Evolutionary conservation across 53 echinoderm and acorn worm species (phyloP).

Genomic region (Echinometra lucunter): DNA sequence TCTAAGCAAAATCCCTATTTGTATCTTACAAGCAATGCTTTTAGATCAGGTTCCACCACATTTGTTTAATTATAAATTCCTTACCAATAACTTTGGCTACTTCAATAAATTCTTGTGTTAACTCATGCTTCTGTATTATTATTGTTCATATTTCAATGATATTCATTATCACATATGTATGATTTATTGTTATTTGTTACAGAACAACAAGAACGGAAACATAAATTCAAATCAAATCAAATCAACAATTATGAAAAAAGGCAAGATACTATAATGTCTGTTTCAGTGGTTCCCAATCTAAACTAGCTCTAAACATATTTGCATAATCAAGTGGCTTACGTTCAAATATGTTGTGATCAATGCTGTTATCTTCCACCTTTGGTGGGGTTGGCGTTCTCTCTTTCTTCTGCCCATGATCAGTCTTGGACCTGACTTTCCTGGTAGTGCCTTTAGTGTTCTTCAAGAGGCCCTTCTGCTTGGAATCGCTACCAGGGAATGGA

Average conservation of each 20-base stretch:
- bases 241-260: background rate
- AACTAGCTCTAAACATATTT: background rate
- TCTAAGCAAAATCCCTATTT: too few species aligned
- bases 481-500: slow-evolving; percentile 77
- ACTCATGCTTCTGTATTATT: too few species aligned
- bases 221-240: too few species aligned
- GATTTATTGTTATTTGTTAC: too few species aligned
- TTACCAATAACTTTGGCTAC: too few species aligned
- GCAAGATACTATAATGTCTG: background rate
- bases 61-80: too few species aligned
- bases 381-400: slow-evolving; percentile 81
- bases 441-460: slow-evolving; percentile 74
- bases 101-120: too few species aligned
- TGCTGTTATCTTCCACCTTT: slow-evolving; percentile 79
- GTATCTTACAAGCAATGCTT: too few species aligned
- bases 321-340: slow-evolving; percentile 43
- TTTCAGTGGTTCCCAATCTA: background rate
- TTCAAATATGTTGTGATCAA: slow-evolving; percentile 72
- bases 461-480: slow-evolving; percentile 76
- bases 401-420: slow-evolving; percentile 87
- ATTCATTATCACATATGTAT: too few species aligned
- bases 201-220: too few species aligned
- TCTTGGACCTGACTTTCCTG: slow-evolving; percentile 85
- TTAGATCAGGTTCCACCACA: too few species aligned
- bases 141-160: too few species aligned